Base-by-base conservation (phyloP, 2,797 vertebrate genomes). In the Lagorchestes hirsutus region DNA sequence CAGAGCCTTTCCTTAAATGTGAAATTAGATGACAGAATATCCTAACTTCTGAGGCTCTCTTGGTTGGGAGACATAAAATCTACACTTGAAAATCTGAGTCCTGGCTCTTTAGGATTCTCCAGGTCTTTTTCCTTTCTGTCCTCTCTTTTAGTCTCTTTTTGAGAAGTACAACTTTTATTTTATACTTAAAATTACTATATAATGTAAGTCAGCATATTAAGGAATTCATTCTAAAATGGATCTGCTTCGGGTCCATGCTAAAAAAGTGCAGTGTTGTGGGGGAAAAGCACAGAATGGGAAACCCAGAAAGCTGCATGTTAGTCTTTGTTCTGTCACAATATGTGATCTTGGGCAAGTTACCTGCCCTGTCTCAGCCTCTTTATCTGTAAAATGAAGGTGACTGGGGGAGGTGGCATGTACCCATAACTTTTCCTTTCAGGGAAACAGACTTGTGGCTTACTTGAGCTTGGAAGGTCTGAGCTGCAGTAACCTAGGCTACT, bases 131-230 rank as follows among this genome's bases (percentile, higher is more conserved):
- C 91, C 4, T 56, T 92, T 95, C 29, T 82, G 29, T 13, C 34
- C 40, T 56, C 74, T 40, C 31, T 8, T n/a, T 31, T 82, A 40
- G 59, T 52, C n/a, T 93, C 57, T 22, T 40, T 94, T 59, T 93
- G 8, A 59, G 31, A 96, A 82, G 22, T 90, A 46, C 93, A 62
- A 10, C 0, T 57, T 93, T 94, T 87, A 87, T 46, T 22, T 56
- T 18, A 24, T n/a, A 55, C 52, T 34, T 4, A 0, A 34, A 46
- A 40, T 57, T 87, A 12, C 90, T 24, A 5, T 50, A 27, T 91
- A 67, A 91, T 62, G 18, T 62, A 93, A 67, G 52, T 55, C 54
- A 56, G 29, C 18, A 29, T 62, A 54, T 91, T 94, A 93, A 97
- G 59, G 59, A 87, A 90, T 92, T 96, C 55, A 57, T 58, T 58